Conservation (phyloP, 2,113 vertebrate species). For the Lophotis ruficrista region DNA sequence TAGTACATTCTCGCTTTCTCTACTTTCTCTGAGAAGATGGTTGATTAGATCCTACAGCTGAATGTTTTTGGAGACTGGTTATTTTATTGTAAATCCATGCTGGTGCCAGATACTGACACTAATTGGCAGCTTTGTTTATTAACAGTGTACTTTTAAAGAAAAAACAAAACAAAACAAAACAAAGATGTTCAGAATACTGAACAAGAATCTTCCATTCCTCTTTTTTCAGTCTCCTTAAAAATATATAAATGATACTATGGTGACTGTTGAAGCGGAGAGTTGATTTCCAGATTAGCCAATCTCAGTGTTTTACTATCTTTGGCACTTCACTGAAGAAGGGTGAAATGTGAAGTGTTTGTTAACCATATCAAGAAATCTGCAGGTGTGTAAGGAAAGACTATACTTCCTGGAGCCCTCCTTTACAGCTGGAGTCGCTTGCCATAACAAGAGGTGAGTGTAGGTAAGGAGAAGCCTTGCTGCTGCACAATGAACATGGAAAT, state of each 20-base stretch:
- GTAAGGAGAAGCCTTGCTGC: neutral
- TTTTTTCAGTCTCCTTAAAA: neutral
- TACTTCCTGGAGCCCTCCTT: neutral
- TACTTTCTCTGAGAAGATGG: neutral
- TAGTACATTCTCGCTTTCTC: neutral
- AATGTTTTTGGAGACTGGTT: neutral
- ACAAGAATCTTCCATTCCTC: neutral
- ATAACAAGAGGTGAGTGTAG: too few species aligned
- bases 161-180: neutral
- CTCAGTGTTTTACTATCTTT: neutral
- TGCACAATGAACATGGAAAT: neutral
- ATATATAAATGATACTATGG: neutral
- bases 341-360: neutral
- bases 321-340: neutral
- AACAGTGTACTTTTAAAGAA: neutral
- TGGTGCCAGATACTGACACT: neutral
- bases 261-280: neutral
- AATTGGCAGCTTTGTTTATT: neutral
- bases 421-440: fast-evolving
- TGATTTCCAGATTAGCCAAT: neutral
- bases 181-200: neutral
- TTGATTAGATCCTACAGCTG: neutral
- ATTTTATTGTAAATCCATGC: neutral
- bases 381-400: neutral
- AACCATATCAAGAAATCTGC: neutral